Percentiles rank a stretch among this genome's conserved stretches.
Conservation (phyloP, 2,113 vertebrate genomes). For the Haemorhous mexicanus region DNA sequence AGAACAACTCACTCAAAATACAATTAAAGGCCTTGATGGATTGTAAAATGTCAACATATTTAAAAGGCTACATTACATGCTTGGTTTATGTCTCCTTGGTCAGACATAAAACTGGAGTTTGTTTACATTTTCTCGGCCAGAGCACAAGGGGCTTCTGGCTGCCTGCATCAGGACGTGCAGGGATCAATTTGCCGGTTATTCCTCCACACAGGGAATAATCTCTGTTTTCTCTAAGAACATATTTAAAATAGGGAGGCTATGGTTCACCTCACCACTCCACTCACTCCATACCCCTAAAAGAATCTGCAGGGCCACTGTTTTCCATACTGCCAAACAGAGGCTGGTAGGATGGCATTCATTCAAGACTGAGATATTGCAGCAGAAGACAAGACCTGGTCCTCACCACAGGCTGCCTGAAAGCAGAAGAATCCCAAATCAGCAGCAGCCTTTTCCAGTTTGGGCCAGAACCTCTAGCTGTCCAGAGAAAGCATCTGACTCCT, state of each 20-base stretch:
- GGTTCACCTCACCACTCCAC: not conserved
- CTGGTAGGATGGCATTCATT: not conserved
- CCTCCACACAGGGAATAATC: not conserved
- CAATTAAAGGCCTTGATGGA: slow-evolving; percentile 77
- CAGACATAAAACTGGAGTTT: slow-evolving; percentile 41
- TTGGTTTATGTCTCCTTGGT: slow-evolving; percentile 57
- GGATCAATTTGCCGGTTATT: not conserved
- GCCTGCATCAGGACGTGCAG: not conserved
- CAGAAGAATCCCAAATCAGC: not conserved
- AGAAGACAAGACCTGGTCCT: not conserved
- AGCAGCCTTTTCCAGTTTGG: not conserved
- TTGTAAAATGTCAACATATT: slow-evolving; percentile 71
- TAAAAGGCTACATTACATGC: slow-evolving; percentile 60
- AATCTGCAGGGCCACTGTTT: not conserved
- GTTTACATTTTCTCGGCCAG: slow-evolving; percentile 17
- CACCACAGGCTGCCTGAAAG: not conserved
- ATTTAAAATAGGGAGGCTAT: not conserved
- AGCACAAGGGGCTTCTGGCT: slow-evolving; percentile 2
- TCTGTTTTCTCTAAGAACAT: not conserved
- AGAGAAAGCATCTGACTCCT: not conserved
- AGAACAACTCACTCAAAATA: slow-evolving; percentile 78
- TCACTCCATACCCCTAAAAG: rapidly evolving
- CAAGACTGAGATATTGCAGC: not conserved
- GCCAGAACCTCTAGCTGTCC: not conserved
- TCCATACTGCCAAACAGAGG: not conserved